phyloP scores from a whole-genome alignment of 2,888 invertebrate species.

The Chrysolina americana region DNA sequence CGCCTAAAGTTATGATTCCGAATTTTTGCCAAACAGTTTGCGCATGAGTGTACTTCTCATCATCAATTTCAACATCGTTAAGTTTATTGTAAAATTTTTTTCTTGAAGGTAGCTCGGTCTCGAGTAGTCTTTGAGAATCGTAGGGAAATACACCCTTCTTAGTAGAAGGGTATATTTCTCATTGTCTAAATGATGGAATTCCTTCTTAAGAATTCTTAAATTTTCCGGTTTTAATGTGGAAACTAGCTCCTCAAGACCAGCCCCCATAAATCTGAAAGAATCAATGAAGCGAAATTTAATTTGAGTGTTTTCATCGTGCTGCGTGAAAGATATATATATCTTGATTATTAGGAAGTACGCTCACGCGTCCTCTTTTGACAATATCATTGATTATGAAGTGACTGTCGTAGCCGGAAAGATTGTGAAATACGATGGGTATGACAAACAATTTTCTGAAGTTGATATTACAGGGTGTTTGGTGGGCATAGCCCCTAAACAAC shows the following conservation, averaged over 20 bases:
- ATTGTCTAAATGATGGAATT: not conserved
- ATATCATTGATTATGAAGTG: constrained; percentile 59
- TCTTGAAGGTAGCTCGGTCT: constrained; percentile 27
- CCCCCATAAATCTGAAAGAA: constrained; percentile 23
- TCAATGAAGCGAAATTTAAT: constrained; percentile 38
- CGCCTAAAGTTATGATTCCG: constrained; percentile 40
- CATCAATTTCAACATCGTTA: constrained; percentile 10
- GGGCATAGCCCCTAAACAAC: constrained; percentile 44
- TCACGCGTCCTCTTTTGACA: constrained; percentile 49
- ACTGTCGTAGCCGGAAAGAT: constrained; percentile 57
- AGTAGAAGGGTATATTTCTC: constrained; percentile 7
- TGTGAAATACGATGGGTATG: constrained; percentile 62
- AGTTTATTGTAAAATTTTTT: constrained; percentile 24
- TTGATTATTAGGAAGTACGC: constrained; percentile 58
- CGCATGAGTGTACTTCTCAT: no score
- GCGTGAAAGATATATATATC: constrained; percentile 59
- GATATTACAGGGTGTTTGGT: constrained; percentile 58
- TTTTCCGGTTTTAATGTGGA: constrained; percentile 16
- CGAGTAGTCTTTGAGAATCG: not conserved
- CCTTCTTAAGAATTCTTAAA: not conserved
- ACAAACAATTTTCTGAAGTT: constrained; percentile 55
- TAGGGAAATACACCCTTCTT: constrained; percentile 25
- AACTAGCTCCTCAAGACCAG: not conserved
- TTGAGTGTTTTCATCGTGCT: constrained; percentile 32
- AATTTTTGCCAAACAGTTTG: constrained; percentile 44